These are phyloP conservation scores for Drosophila birchii DNA, from an alignment of 2,888 invertebrate genomes.

Conservation along the genomic window DNA sequence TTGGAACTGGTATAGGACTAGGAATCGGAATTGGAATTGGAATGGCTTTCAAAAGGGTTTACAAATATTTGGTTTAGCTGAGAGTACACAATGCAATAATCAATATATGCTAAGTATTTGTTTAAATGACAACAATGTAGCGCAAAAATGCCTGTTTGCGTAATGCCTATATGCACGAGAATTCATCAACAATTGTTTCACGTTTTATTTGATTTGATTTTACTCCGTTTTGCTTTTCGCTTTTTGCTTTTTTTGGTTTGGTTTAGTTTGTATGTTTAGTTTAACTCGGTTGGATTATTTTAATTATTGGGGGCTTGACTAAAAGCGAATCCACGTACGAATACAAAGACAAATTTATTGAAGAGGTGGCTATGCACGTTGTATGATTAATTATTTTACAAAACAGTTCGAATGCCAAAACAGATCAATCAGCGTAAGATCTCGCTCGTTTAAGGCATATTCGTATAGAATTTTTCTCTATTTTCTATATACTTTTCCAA, in stretches of 20 bases:
- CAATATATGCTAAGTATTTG: conserved; percentile 46
- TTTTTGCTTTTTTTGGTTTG: conserved; percentile 18
- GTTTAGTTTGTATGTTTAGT: conserved; percentile 9
- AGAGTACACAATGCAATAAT: conserved; percentile 57
- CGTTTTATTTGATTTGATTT: conserved; percentile 47
- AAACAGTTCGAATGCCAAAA: conserved; percentile 67
- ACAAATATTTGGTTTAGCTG: conserved; percentile 47
- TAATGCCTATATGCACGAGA: conserved; percentile 36
- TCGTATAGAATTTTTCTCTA: conserved; percentile 38
- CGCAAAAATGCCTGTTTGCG: conserved; percentile 52
- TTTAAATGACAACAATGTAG: conserved; percentile 73
- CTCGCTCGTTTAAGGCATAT: conserved; percentile 55
- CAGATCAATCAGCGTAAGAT: conserved; percentile 28
- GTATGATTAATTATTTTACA: conserved; percentile 60
- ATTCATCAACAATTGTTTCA: conserved; percentile 44
- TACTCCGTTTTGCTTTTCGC: conserved; percentile 13
- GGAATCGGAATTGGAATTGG: conserved; percentile 38
- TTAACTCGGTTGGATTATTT: conserved; percentile 33
- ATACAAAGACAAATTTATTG: conserved; percentile 40
- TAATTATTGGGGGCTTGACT: conserved; percentile 33
- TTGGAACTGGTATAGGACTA: conserved; percentile 22
- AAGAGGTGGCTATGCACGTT: conserved; percentile 40
- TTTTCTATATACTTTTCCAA: conserved; percentile 15
- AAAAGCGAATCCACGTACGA: conserved; percentile 55
- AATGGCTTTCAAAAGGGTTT: conserved; percentile 42